Evolutionary conservation across 2,797 vertebrate genomes (phyloP).

Genomic region (Dendrocincla tyrannina): DNA sequence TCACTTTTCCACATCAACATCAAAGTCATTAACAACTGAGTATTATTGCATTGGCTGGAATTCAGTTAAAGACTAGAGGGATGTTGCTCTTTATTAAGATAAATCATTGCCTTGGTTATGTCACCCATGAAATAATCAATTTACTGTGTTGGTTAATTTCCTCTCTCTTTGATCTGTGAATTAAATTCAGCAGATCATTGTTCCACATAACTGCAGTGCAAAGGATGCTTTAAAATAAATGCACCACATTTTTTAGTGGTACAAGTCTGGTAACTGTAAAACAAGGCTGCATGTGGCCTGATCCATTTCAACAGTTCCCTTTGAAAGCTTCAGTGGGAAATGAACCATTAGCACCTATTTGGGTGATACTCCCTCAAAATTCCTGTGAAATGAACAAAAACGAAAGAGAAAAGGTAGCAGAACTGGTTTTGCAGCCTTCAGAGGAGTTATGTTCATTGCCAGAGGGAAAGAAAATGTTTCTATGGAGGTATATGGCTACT

Average conservation of each 20-base stretch:
- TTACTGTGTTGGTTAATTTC: conserved; percentile 85
- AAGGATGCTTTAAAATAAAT: conserved; percentile 71
- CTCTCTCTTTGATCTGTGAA: conserved; percentile 85
- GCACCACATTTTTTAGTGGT: conserved; percentile 59
- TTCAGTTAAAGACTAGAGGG: conserved; percentile 80
- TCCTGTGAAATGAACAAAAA: conserved; percentile 44
- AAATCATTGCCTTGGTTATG: conserved; percentile 87
- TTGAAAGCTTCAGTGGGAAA: conserved; percentile 24
- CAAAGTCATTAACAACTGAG: conserved; percentile 84
- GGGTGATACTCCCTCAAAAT: conserved; percentile 61
- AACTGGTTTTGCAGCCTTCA: conserved; percentile 45
- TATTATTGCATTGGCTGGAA: conserved; percentile 81
- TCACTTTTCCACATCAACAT: conserved; percentile 86
- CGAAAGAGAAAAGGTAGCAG: conserved; percentile 44
- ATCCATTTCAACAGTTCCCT: conserved; percentile 61
- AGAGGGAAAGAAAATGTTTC: conserved; percentile 49
- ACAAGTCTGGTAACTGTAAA: conserved; percentile 56
- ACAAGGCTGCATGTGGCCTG: conserved; percentile 21
- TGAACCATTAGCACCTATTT: conserved; percentile 43
- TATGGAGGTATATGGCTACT: conserved; percentile 15
- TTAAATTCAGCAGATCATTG: conserved; percentile 83
- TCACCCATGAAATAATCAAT: conserved; percentile 92
- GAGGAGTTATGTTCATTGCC: conserved; percentile 28
- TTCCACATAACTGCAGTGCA: conserved; percentile 74
- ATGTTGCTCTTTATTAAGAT: conserved; percentile 84